phyloP scores from a whole-genome alignment of 2,797 vertebrate genomes.

The Erethizon dorsatum region DNA sequence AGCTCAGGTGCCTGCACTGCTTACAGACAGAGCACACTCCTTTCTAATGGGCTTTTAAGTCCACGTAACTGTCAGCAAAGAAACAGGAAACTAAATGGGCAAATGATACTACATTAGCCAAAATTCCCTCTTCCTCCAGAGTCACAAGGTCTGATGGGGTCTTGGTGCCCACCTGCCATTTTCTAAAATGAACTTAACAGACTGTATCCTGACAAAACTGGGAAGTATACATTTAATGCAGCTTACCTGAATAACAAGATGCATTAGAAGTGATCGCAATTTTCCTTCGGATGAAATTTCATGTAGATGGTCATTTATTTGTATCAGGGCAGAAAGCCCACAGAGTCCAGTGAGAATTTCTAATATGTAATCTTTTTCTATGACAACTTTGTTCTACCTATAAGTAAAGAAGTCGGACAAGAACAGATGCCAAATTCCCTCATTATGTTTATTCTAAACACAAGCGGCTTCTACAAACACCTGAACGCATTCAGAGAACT shows the following conservation, averaged over 20 bases:
- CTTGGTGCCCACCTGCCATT: slow-evolving; percentile 73
- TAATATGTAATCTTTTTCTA: slow-evolving; percentile 80
- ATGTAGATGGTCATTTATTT: slow-evolving; percentile 68
- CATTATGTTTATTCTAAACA: slow-evolving; percentile 82
- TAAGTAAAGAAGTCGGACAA: slow-evolving; percentile 84
- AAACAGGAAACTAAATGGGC: slow-evolving; percentile 48
- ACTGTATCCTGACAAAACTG: slow-evolving; percentile 64
- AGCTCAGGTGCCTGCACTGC: slow-evolving; percentile 4
- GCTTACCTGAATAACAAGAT: slow-evolving; percentile 79
- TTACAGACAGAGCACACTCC: slow-evolving; percentile 44
- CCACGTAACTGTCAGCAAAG: background rate
- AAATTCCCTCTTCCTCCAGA: background rate
- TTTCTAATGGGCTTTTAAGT: slow-evolving; percentile 47
- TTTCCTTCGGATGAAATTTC: slow-evolving; percentile 78
- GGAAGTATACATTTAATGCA: slow-evolving; percentile 64
- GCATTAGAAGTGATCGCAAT: slow-evolving; percentile 78
- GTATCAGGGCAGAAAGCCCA: slow-evolving; percentile 64
- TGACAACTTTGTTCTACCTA: slow-evolving; percentile 83
- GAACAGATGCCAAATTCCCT: slow-evolving; percentile 87
- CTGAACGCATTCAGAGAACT: slow-evolving; percentile 48
- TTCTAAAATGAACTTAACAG: slow-evolving; percentile 74
- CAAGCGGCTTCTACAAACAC: slow-evolving; percentile 66
- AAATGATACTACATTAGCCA: slow-evolving; percentile 48
- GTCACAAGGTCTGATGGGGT: background rate
- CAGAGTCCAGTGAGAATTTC: slow-evolving; percentile 76